Conservation (phyloP, 2,888 invertebrate species). For the Pyralis farinalis region DNA sequence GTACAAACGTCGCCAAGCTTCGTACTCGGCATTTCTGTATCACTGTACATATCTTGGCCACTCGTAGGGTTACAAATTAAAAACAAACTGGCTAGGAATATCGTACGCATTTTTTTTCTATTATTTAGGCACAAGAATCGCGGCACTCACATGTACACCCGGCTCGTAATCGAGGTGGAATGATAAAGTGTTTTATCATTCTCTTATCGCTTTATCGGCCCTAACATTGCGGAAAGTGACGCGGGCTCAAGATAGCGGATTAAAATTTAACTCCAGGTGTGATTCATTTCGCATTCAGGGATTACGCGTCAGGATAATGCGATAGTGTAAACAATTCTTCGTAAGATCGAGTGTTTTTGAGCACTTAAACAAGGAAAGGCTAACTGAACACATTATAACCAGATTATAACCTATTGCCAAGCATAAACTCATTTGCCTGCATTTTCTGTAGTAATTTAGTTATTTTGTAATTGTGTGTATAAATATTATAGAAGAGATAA, state of each 20-base stretch:
- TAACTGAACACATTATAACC: too few relatives aligned
- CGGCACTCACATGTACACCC: conserved; percentile 38
- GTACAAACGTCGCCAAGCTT: conserved; percentile 65
- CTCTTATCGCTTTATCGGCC: conserved; percentile 55
- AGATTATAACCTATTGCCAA: too few relatives aligned
- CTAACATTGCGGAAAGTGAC: conserved; percentile 67
- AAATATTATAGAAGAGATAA: too few relatives aligned
- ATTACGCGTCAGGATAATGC: background rate
- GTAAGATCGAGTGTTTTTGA: background rate
- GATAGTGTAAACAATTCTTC: background rate
- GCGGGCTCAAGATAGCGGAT: conserved; percentile 40
- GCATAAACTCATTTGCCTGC: too few relatives aligned
- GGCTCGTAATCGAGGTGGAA: conserved; percentile 53
- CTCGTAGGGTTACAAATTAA: conserved; percentile 40
- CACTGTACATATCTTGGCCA: conserved; percentile 39
- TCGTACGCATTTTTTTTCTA: conserved; percentile 51
- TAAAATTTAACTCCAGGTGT: conserved; percentile 8
- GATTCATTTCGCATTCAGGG: background rate
- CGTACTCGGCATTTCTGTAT: conserved; percentile 30
- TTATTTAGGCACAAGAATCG: conserved; percentile 21
- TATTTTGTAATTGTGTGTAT: too few relatives aligned
- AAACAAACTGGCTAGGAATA: conserved; percentile 47
- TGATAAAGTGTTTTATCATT: conserved; percentile 67
- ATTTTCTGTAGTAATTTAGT: too few relatives aligned
- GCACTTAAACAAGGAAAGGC: too few relatives aligned